Evolutionary conservation across 1,140 invertebrate genomes (phyloP).

Genomic region (Trichonephila clavipes): DNA sequence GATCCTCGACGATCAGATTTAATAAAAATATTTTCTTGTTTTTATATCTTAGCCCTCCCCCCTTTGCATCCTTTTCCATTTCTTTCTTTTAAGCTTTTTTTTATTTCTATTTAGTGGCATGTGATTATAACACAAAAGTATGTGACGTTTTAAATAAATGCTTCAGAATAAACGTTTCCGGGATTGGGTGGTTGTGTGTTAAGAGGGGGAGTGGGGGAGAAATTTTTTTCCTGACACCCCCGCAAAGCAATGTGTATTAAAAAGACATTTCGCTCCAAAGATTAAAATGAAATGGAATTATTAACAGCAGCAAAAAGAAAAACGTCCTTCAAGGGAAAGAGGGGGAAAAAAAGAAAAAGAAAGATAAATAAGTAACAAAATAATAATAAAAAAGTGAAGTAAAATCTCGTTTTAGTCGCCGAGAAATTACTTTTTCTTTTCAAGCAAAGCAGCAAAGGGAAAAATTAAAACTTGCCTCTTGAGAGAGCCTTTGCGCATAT

Average conservation of each 20-base stretch:
- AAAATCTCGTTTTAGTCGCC: conserved; percentile 49
- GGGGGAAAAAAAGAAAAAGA: background rate
- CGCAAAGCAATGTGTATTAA: conserved; percentile 57
- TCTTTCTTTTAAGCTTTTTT: background rate
- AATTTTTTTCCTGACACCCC: conserved; percentile 37
- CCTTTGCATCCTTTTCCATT: background rate
- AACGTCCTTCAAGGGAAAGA: conserved; percentile 58
- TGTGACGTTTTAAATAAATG: conserved; percentile 50
- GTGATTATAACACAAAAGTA: conserved; percentile 50
- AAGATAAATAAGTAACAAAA: conserved; percentile 5
- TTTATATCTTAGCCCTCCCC: background rate
- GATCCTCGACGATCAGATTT: conserved; percentile 37
- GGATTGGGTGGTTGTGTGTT: background rate
- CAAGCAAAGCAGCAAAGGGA: conserved; percentile 6
- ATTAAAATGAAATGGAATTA: conserved; percentile 76
- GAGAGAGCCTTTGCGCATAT: conserved; percentile 71
- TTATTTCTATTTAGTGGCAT: conserved; percentile 36
- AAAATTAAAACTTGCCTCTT: conserved; percentile 59
- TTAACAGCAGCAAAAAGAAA: conserved; percentile 63
- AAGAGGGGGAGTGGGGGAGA: background rate
- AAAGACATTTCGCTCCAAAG: conserved; percentile 72
- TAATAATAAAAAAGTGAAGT: conserved; percentile 29
- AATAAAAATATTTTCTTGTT: conserved; percentile 12
- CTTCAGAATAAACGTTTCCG: conserved; percentile 52
- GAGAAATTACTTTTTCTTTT: conserved; percentile 67